Evolutionary conservation across 2,888 invertebrate species (phyloP).

Genomic region (Nomada ferruginata): DNA sequence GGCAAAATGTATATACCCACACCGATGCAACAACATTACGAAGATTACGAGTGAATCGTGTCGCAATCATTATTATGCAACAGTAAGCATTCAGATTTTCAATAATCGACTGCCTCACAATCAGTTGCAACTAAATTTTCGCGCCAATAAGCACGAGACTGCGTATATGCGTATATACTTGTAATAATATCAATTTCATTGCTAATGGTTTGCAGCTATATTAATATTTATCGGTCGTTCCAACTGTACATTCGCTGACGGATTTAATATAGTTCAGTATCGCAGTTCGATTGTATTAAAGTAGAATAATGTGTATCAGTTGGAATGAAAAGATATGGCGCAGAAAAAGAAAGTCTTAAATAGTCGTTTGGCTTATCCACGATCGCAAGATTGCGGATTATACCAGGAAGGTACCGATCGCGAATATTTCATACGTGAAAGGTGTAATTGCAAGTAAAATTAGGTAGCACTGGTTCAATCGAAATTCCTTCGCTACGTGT

Average conservation of each 20-base stretch:
- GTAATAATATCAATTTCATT: neutral
- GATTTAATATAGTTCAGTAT: too few species aligned
- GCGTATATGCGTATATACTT: neutral
- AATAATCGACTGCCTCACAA: neutral
- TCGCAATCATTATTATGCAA: constrained; percentile 8
- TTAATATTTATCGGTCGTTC: neutral
- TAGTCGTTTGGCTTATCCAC: neutral
- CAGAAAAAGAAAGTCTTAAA: neutral
- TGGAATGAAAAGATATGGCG: neutral
- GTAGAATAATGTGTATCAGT: neutral
- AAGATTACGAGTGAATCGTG: neutral
- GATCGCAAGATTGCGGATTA: neutral
- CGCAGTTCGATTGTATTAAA: too few species aligned
- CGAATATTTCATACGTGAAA: neutral
- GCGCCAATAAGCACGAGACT: neutral
- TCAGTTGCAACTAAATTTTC: neutral
- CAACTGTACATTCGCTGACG: too few species aligned
- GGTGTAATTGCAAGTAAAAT: too few species aligned
- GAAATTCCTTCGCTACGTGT: too few species aligned
- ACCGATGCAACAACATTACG: too few species aligned
- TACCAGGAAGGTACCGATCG: neutral
- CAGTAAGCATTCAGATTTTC: neutral
- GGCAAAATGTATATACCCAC: too few species aligned
- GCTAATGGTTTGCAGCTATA: neutral
- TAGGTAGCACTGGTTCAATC: too few species aligned